Base-by-base conservation (phyloP, 2,888 invertebrate species). In the Aproaerema taeniolella region DNA sequence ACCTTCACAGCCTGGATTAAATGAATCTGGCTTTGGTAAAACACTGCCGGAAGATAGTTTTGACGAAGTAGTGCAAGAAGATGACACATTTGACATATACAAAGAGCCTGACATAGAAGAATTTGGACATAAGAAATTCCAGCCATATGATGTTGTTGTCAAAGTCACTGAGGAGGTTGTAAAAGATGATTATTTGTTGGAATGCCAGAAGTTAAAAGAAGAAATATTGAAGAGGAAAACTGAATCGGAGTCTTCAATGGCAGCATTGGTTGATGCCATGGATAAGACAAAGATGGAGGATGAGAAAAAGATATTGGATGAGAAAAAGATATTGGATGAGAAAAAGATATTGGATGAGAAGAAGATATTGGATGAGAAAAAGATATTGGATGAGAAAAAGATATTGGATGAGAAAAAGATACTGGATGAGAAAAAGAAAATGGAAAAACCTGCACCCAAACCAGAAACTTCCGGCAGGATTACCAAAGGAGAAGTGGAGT, bases 51-150 rank as follows among this genome's bases (percentile, higher is more conserved):
- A 78, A 26, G 80, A 82, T 33, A 80, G 72, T 52, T 76, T 75
- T 53, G 75, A 77, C 56, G 69, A 74, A 13, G 51, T 66, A 3
- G 61, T 61, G 2, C 52, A 65, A 40, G 86, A 87, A 46, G 86
- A 87, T 49, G 83, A 86, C 43, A 75, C 69, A 53, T 87, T 87
- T 67, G 87, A 87, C 56, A 78, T 85, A 15, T 87, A 87, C 46
- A 76, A 71, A 58, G 87, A 87, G 39, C 77, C 76, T 53, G 78
- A 69, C 31, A 60, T 60, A 11, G 68, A 82, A 50, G 86, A 85
- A 38, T 87, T 87, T 72, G 87, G 87, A 2, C 87, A 87, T 36
- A 85, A 79, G 42, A 87, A 87, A 47, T 86, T 73, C 61, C 50
- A 69, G 50, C 77, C 86, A 1, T 70, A 79, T 57, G 66, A 77